Evolutionary conservation across 1,140 invertebrate genomes (phyloP), one percentile per base, ranked within the genome.

Genomic region (Pinna nobilis): DNA sequence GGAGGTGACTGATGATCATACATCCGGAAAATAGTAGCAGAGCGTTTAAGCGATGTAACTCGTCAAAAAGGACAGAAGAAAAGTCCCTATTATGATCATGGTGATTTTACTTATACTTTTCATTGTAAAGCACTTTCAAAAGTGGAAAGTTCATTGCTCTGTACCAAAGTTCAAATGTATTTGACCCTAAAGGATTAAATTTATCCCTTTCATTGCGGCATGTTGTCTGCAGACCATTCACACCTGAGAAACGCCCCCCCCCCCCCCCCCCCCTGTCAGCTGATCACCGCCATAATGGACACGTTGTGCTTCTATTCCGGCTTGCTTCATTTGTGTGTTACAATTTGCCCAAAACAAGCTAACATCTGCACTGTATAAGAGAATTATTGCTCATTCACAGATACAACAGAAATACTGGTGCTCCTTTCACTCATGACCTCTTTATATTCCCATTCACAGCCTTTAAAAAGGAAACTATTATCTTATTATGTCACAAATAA

Each of bases 121-220:
- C 35, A 9, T 65, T 66, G 33, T 72, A 77, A 23, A 75, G 51
- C 9, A 67, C 39, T 33, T 77, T 37, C 1, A 50, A 25, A 15
- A 32, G 49, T 9, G 75, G 25, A 6, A 69, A 61, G 32, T 66
- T 69, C 75, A 80, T 77, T 15, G 61, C 53, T 9, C 74, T 39
- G 68, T 76, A 70, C 57, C 76, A 77, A 35, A 76, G 33, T 57
- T 79, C 77, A 77, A 77, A 79, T 47, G 77, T 79, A 28, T 77
- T 79, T 11, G 70, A 70, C 18, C 7, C 7, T 37, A 74, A 32
- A 64, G 65, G 53, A 18, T 65, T 15, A 32, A 77, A 71, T 47
- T 53, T 59, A 11, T 76, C 74, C 33, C 18, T 50, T 37, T 11
- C 20, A 50, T 20, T 66, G 39, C 63, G 20, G 25, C 53, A 53